Conservation (phyloP, 2,113 vertebrate genomes). For the Stigmatopora argus region DNA sequence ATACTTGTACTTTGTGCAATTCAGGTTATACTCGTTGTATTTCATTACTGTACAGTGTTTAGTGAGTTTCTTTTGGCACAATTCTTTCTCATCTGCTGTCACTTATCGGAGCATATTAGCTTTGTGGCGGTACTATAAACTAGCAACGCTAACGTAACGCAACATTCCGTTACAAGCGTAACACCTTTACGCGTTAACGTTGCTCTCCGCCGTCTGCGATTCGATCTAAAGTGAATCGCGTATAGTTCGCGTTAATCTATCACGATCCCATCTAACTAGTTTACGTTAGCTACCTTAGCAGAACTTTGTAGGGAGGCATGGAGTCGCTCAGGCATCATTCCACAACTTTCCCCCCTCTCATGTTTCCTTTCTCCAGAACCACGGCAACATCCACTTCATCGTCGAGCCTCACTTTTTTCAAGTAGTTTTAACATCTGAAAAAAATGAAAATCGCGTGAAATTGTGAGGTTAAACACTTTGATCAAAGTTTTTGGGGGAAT, state of each 20-base stretch:
- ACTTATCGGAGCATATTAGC: conserved; percentile 39
- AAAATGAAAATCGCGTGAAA: no score
- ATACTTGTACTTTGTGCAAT: neutral
- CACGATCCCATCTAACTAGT: conserved; percentile 37
- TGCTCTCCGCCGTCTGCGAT: neutral
- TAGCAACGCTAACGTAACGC: conserved; percentile 11
- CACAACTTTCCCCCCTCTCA: conserved; percentile 43
- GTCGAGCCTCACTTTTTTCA: neutral
- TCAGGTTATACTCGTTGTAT: neutral
- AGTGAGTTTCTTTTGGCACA: neutral
- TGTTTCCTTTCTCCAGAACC: conserved; percentile 26
- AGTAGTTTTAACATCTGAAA: neutral
- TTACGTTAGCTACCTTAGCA: conserved; percentile 67
- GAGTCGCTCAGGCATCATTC: conserved; percentile 52
- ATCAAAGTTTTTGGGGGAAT: conserved; percentile 55
- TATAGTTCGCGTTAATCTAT: neutral
- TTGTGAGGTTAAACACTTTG: neutral
- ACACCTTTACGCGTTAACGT: neutral
- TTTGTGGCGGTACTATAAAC: neutral
- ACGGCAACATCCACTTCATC: conserved; percentile 13
- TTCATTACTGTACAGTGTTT: neutral
- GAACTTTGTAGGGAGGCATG: conserved; percentile 64
- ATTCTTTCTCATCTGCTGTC: conserved; percentile 28
- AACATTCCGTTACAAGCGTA: neutral
- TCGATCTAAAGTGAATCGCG: neutral